Percentiles rank a stretch among this genome's conserved stretches.
Evolutionary conservation across 2,113 vertebrate genomes (phyloP).

Genomic region (Lampris megalopsis): DNA sequence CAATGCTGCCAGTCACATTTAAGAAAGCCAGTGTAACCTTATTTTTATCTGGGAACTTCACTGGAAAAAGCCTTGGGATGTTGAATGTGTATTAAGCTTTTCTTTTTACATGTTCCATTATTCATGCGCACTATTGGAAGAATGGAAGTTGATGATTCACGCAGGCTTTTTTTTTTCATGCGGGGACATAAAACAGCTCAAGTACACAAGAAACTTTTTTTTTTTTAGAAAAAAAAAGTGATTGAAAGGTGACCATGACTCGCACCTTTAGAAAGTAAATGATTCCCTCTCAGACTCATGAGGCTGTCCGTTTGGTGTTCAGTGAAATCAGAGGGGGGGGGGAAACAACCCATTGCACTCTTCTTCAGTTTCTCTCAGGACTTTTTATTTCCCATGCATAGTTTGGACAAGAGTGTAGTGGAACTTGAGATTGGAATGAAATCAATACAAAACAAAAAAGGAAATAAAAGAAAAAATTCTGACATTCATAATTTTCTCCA

Average conservation of each 20-base stretch:
- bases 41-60: not conserved
- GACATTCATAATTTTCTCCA: slow-evolving; percentile 80
- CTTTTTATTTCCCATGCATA: slow-evolving; percentile 88
- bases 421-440: slow-evolving; percentile 67
- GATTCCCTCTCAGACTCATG: slow-evolving; percentile 13
- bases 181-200: slow-evolving; percentile 5
- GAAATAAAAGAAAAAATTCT: slow-evolving; percentile 41
- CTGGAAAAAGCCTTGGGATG: slow-evolving; percentile 37
- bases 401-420: slow-evolving; percentile 87
- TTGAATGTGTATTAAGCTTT: slow-evolving; percentile 7
- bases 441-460: slow-evolving; percentile 43
- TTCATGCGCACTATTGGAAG: slow-evolving; percentile 9
- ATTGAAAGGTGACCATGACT: not conserved
- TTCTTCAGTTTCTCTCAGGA: slow-evolving; percentile 80
- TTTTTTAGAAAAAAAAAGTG: slow-evolving; percentile 20
- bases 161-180: slow-evolving; percentile 7
- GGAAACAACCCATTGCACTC: slow-evolving; percentile 44
- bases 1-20: too few species aligned
- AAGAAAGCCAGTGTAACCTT: not conserved
- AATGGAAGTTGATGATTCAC: slow-evolving; percentile 56
- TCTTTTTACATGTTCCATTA: not conserved
- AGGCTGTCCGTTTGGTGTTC: not conserved
- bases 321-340: slow-evolving; percentile 8
- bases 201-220: slow-evolving; percentile 10
- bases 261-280: slow-evolving; percentile 21